These are phyloP conservation scores for Cenopis cana DNA, from an alignment of 2,888 invertebrate genomes.

Conservation along the genomic window DNA sequence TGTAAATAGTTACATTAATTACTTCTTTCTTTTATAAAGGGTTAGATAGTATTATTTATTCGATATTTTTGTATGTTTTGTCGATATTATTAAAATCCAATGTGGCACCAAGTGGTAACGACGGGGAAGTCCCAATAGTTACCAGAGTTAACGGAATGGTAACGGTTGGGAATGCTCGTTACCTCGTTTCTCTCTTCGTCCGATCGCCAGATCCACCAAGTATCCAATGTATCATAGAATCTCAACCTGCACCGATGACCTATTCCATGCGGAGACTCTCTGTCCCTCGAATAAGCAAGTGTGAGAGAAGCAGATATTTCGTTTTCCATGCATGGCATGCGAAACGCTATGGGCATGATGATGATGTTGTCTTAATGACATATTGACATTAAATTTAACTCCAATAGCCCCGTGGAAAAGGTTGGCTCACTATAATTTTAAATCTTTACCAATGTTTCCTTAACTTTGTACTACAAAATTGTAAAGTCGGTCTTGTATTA, in stretches of 20 bases:
- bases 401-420: too few relatives aligned
- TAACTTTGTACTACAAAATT: constrained; percentile 34
- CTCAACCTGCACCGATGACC: constrained; percentile 52
- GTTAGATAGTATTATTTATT: not conserved
- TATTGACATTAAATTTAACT: too few relatives aligned
- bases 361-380: too few relatives aligned
- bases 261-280: constrained; percentile 21
- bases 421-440: too few relatives aligned
- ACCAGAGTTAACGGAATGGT: not conserved
- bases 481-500: constrained; percentile 25
- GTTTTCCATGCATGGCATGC: too few relatives aligned
- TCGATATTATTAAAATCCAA: not conserved
- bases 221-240: constrained; percentile 65
- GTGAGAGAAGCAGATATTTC: too few relatives aligned
- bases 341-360: too few relatives aligned
- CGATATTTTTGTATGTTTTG: not conserved
- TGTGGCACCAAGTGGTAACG: not conserved
- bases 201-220: constrained; percentile 72
- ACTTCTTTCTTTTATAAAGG: not conserved
- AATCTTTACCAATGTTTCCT: not conserved
- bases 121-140: not conserved
- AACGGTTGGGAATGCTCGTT: not conserved
- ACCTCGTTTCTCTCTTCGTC: constrained; percentile 56
- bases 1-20: too few relatives aligned
- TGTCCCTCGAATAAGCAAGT: too few relatives aligned